Base-by-base conservation (phyloP, 2,797 vertebrate genomes). In the Astyanax mexicanus region DNA sequence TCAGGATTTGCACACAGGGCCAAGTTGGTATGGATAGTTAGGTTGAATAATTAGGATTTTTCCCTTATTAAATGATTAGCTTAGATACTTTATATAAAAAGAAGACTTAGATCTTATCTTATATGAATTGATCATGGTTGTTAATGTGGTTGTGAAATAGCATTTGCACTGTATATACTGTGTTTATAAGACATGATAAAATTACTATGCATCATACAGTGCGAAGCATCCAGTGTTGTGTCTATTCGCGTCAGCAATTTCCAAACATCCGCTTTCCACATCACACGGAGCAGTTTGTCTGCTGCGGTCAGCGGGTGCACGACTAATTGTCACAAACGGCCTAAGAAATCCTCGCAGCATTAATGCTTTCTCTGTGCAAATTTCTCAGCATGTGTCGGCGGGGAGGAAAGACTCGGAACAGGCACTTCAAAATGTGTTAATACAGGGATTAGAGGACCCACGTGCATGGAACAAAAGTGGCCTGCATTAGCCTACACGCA, bases 371-470 rank as follows among this genome's bases (percentile, higher is more conserved):
- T 75, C 51, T 75, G 61, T 21, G 52, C 72, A 52, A 27, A 60
- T 61, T 74, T 67, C 54, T 69, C 61, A 77, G 32, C 10, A 3
- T 73, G 64, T 47, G 44, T 52, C 7, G 29, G 15, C 25, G 42
- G 13, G 27, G 44, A 29, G 72, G 60, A 77, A 78, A 81, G 40
- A 78, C 72, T 51, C 29, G 25, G 40, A 71, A 79, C 51, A 73
- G 64, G 61, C 80, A 80, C 72, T 78, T 75, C 70, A 77, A 76
- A 78, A 78, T 72, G 77, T 62, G 77, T 62, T 78, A 75, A 82
- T 68, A 64, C 23, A 51, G 40, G 67, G 68, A 75, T 77, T 80
- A 78, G 54, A 74, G 74, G 66, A 72, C 35, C 61, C 54, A 38
- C 38, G 69, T 49, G n/a, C 42, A 57, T 37, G 42, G 66, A 52